phyloP scores from a whole-genome alignment of 1,140 invertebrate genomes.

The Caenorhabditis latens region DNA sequence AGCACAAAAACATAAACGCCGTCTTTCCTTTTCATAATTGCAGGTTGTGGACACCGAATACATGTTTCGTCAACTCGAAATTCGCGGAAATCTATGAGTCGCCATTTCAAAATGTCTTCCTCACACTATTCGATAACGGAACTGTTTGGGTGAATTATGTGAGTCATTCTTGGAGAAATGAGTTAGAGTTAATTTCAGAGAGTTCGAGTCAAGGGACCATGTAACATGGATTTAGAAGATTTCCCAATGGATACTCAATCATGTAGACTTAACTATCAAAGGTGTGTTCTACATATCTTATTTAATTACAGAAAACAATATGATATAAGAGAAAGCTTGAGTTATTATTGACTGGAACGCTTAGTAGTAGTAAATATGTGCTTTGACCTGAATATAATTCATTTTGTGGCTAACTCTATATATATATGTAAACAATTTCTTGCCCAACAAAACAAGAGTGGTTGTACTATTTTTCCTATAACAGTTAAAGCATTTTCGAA shows the following conservation, averaged over 20 bases:
- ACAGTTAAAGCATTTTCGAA: background rate
- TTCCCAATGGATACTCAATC: slow-evolving; percentile 76
- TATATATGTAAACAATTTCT: no score
- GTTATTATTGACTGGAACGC: no score
- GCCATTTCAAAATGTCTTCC: slow-evolving; percentile 70
- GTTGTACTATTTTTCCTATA: background rate
- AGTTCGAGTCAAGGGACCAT: slow-evolving; percentile 76
- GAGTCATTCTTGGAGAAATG: slow-evolving; percentile 26
- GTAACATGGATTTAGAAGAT: slow-evolving; percentile 70
- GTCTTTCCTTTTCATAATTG: slow-evolving; percentile 73
- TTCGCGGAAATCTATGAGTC: slow-evolving; percentile 61
- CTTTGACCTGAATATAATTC: no score
- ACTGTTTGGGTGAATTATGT: slow-evolving; percentile 77
- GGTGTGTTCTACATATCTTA: slow-evolving; percentile 29
- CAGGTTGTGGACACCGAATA: slow-evolving; percentile 60
- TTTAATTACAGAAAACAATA: background rate
- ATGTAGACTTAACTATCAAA: slow-evolving; percentile 76
- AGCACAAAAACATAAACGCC: slow-evolving; percentile 73
- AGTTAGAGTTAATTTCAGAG: slow-evolving; percentile 63
- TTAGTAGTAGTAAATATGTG: no score
- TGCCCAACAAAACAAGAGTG: no score
- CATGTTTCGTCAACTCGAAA: slow-evolving; percentile 54
- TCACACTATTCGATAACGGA: slow-evolving; percentile 76
- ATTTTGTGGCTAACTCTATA: no score
- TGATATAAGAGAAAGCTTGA: background rate